Base-by-base conservation (phyloP, 2,797 vertebrate genomes). In the Alfaro cultratus region DNA sequence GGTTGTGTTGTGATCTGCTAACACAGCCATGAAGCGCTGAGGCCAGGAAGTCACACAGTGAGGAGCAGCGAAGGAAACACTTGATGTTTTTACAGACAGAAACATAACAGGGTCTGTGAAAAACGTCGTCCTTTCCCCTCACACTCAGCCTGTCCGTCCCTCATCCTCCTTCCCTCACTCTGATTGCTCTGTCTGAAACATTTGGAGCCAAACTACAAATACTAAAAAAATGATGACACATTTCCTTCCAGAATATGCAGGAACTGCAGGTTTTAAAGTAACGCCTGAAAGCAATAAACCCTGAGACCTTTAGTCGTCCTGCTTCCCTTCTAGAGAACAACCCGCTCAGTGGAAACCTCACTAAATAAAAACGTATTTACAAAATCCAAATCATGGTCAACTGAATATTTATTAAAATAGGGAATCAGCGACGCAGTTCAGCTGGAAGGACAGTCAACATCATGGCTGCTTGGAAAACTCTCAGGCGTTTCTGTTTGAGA, bases 71-170 rank as follows among this genome's bases (percentile, higher is more conserved):
- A 88, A 85, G 84, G 83, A 49, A 26, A 72, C 71, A 86, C 91
- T 92, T 94, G 87, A 92, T 89, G 88, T 90, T 93, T 93, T 86
- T 81, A 92, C 85, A 84, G 77, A 90, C 83, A 86, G 80, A 86
- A 71, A 81, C 79, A 88, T 77, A 84, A 86, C 81, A 72, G 76
- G 43, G 73, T 73, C 83, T 83, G 79, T 90, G 82, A 91, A 92
- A 88, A 75, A 81, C 77, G 46, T n/a, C 57, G 68, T 62, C 78
- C 77, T 82, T 86, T 86, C 64, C 21, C 46, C 73, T 89, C 79
- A 78, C 81, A 80, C 85, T 84, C 81, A 83, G 73, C 81, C 74
- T 78, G 73, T 2, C 3, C 13, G 60, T 51, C 68, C 83, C 72
- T 76, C 80, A 77, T 39, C 73, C 77, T 60, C 71, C 75, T 46